Percentiles rank a stretch among this genome's conserved stretches.
Conservation (phyloP, 2,888 invertebrate genomes). For the Hydroisotoma schaefferi region DNA sequence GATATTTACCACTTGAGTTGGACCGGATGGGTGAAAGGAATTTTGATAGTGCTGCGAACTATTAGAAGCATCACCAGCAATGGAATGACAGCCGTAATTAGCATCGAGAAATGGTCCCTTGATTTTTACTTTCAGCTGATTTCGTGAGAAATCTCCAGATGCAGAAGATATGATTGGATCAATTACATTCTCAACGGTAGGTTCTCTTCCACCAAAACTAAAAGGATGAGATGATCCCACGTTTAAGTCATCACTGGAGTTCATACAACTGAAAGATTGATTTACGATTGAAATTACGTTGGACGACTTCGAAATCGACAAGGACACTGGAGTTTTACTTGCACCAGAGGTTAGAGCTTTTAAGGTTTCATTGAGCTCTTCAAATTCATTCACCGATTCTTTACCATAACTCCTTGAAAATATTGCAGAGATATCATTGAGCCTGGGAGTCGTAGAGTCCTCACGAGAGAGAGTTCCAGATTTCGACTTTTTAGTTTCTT, state of each 20-base stretch:
- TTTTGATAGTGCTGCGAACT: slow-evolving; percentile 2
- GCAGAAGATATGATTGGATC: not conserved
- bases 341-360: slow-evolving; percentile 55
- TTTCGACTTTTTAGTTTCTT: slow-evolving; percentile 13
- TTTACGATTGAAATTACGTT: not conserved
- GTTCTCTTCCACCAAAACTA: not conserved
- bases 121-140: slow-evolving; percentile 84
- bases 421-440: slow-evolving; percentile 35
- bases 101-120: slow-evolving; percentile 58
- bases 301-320: not conserved
- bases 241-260: not conserved
- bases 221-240: not conserved
- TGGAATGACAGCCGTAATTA: slow-evolving; percentile 57
- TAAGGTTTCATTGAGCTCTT: slow-evolving; percentile 73
- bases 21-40: slow-evolving; percentile 9
- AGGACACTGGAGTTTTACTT: not conserved
- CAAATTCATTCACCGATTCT: slow-evolving; percentile 50
- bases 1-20: not conserved
- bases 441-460: slow-evolving; percentile 27
- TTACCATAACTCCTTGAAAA: slow-evolving; percentile 19
- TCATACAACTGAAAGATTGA: not conserved
- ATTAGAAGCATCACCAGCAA: slow-evolving; percentile 11
- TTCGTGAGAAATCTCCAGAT: slow-evolving; percentile 63
- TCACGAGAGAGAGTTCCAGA: slow-evolving; percentile 23
- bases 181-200: not conserved